Base-by-base conservation (phyloP, 2,888 invertebrate genomes). In the Tineola bisselliella region DNA sequence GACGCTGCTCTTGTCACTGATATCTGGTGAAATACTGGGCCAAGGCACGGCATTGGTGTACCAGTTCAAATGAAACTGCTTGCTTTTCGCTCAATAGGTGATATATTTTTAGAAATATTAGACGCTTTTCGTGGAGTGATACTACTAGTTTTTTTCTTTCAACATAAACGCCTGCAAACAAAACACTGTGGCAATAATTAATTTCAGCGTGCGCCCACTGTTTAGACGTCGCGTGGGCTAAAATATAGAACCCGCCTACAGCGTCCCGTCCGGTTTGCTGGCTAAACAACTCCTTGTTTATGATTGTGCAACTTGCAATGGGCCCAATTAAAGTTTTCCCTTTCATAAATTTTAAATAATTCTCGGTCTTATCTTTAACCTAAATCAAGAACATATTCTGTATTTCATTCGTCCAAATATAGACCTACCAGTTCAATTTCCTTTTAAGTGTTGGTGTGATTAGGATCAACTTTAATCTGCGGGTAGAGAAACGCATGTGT, bases 21-120 rank as follows among this genome's bases (percentile, higher is more conserved):
- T 33, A 33, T n/a, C 33, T 17, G 17, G 31, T 58, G 33, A 58
- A 58, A 58, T 58, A 58, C 58, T 58, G 33, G 58, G 30, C 2
- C 58, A 33, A 15, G 58, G 58, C 58, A 58, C 58, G 58, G 5
- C 33, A 58, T 19, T 58, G 58, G 33, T 25, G 6, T 25, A 2
- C 25, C 25, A 25, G 2, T 25, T 25, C 25, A 25, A 6, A 18
- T 54, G 17, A 8, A 25, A 25, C 25, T 25, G 25, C 25, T 25
- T 25, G n/a, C n/a, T 25, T 25, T 25, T 25, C 25, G 25, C 4
- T 25, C 25, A n/a, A n/a, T 25, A 25, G 25, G 25, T n/a, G n/a
- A n/a, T n/a, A 25, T 25, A 25, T 25, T 25, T 25, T 25, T 25
- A 25, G 25, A 25, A 25, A 25, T 6, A 25, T 25, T 2, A 4